Evolutionary conservation across 2,888 invertebrate genomes (phyloP).

Genomic region (Micoletzkya japonica): DNA sequence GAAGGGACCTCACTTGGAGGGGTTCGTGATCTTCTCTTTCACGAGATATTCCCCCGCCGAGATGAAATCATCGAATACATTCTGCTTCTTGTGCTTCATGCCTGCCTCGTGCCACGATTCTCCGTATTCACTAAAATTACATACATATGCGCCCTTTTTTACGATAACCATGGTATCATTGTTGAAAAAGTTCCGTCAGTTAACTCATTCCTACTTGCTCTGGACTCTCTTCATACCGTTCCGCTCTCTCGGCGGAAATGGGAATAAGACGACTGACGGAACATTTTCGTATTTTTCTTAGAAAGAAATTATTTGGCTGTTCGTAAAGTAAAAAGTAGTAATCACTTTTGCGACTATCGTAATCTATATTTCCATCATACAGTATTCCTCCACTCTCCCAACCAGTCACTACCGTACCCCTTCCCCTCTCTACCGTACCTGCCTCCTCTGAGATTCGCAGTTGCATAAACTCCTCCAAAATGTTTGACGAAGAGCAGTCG

Average conservation of each 20-base stretch:
- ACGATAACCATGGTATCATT: not conserved
- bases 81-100: constrained; percentile 87
- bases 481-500: constrained; percentile 86
- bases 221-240: no score
- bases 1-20: constrained; percentile 2
- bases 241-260: no score
- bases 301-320: no score
- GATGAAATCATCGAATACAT: constrained; percentile 95
- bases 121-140: constrained; percentile 82
- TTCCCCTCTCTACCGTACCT: constrained; percentile 71
- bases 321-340: no score
- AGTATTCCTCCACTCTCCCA: no score
- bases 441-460: constrained; percentile 93
- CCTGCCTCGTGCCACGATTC: constrained; percentile 93
- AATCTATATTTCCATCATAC: no score
- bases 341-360: no score
- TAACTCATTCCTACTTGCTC: no score
- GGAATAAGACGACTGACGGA: no score
- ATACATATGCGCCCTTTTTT: not conserved
- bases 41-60: constrained; percentile 86
- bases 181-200: no score
- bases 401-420: not conserved
- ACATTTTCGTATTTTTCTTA: no score
- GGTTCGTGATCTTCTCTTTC: constrained; percentile 76
- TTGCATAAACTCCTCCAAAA: constrained; percentile 83